A percentile compares a stretch with the other conserved stretches of the same genome.
These are phyloP conservation scores for Erpetoichthys calabaricus DNA, from an alignment of 2,797 vertebrate species.

Conservation along the genomic window DNA sequence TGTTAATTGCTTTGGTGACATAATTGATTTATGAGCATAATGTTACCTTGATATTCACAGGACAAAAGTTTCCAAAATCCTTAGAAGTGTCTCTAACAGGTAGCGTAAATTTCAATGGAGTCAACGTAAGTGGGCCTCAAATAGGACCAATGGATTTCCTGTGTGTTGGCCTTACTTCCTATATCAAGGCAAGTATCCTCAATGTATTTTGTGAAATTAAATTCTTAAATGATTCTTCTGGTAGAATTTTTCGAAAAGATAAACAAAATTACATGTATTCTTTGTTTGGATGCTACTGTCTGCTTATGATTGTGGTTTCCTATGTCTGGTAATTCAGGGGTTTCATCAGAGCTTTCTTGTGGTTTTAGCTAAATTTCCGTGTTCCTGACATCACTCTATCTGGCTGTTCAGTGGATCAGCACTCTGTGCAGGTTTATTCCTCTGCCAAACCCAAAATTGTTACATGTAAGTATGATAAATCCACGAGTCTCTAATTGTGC, in stretches of 20 bases:
- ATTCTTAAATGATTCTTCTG: no score
- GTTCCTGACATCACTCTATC: slow-evolving; percentile 81
- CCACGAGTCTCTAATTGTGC: no score
- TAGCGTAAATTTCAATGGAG: slow-evolving; percentile 56
- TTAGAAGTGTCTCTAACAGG: slow-evolving; percentile 76
- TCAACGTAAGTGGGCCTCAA: slow-evolving; percentile 24
- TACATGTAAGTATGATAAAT: slow-evolving; percentile 55
- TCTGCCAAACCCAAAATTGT: slow-evolving; percentile 72
- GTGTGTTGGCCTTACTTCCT: slow-evolving; percentile 70
- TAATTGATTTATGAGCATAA: no score
- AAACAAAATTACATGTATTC: no score
- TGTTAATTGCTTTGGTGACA: no score
- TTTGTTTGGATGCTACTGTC: no score
- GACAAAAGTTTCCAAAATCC: slow-evolving; percentile 85
- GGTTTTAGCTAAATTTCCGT: slow-evolving; percentile 69
- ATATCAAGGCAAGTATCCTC: slow-evolving; percentile 64
- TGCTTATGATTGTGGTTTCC: no score
- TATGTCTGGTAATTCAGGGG: no score
- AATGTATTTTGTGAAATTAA: not conserved
- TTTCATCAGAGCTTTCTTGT: no score
- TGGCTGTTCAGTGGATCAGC: slow-evolving; percentile 82
- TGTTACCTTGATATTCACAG: slow-evolving; percentile 37
- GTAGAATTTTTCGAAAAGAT: no score
- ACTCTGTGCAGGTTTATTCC: slow-evolving; percentile 83
- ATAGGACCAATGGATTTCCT: slow-evolving; percentile 63